A percentile compares a stretch with the other conserved stretches of the same genome.
Conservation (phyloP, 2,113 vertebrate species). For the Sardina pilchardus region DNA sequence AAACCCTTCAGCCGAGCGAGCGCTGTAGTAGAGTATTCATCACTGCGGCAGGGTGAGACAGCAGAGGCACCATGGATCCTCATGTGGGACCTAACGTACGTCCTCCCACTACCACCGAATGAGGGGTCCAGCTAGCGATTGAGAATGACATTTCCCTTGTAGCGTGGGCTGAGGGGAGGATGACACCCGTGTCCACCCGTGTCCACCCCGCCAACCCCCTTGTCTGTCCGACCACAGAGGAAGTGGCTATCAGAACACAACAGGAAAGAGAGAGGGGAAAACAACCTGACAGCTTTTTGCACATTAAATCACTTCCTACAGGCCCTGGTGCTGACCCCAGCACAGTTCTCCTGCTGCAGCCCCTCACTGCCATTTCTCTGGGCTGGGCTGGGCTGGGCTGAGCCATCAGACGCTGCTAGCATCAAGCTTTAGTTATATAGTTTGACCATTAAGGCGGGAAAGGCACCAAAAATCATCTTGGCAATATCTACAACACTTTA, state of each 20-base stretch:
- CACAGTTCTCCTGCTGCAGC: neutral
- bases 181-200: slow-evolving; percentile 71
- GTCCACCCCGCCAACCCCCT: neutral
- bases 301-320: slow-evolving; percentile 79
- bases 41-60: neutral
- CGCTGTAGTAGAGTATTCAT: neutral
- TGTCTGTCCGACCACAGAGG: slow-evolving; percentile 63
- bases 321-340: slow-evolving; percentile 48
- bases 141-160: slow-evolving; percentile 56
- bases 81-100: neutral
- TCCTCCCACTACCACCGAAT: neutral
- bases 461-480: neutral
- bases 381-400: neutral
- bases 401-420: neutral
- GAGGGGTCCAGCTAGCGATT: slow-evolving; percentile 15
- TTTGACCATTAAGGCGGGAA: neutral
- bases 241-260: slow-evolving; percentile 80
- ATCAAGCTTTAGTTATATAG: neutral
- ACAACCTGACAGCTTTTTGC: slow-evolving; percentile 76
- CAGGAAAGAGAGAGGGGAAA: slow-evolving; percentile 76
- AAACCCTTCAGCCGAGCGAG: neutral
- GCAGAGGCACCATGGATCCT: neutral
- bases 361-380: neutral
- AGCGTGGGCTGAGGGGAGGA: slow-evolving; percentile 59
- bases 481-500: neutral